A percentile compares a stretch with the other conserved stretches of the same genome.
Evolutionary conservation across 1,140 invertebrate species (phyloP).

Genomic region (Octopus sinensis): DNA sequence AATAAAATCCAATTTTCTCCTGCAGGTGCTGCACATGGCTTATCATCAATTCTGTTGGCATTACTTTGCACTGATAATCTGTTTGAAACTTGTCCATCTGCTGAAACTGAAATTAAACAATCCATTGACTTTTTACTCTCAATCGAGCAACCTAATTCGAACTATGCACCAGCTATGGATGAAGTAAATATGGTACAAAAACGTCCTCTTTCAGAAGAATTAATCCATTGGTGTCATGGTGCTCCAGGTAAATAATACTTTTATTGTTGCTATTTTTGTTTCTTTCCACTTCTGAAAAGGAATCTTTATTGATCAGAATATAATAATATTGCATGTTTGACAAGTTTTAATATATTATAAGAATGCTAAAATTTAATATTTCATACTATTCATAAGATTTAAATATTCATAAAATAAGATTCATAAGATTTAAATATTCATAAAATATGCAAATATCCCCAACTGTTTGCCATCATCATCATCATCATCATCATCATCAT

Average conservation of each 20-base stretch:
- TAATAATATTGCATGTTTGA: too few relatives aligned
- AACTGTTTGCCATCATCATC: too few relatives aligned
- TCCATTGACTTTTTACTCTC: constrained; percentile 65
- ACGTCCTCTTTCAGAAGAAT: constrained; percentile 61
- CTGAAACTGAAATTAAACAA: constrained; percentile 61
- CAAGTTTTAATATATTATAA: too few relatives aligned
- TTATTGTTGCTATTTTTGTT: too few relatives aligned
- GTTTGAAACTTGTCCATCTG: constrained; percentile 60
- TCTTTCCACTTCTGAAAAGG: too few relatives aligned
- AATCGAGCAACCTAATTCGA: constrained; percentile 69
- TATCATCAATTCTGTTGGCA: constrained; percentile 65
- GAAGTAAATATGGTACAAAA: constrained; percentile 62
- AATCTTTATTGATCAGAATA: too few relatives aligned
- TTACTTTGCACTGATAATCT: constrained; percentile 68
- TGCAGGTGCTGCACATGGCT: constrained; percentile 74
- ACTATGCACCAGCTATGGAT: constrained; percentile 76
- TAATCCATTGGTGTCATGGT: constrained; percentile 88
- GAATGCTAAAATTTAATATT: too few relatives aligned
- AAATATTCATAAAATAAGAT: too few relatives aligned
- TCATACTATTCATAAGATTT: too few relatives aligned
- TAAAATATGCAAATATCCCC: too few relatives aligned
- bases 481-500: too few relatives aligned
- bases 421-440: too few relatives aligned
- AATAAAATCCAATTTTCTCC: not conserved
- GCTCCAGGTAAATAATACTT: constrained; percentile 63